Percentiles rank a stretch among this genome's conserved stretches.
These are phyloP conservation scores for Penaeus monodon DNA, from an alignment of 2,888 invertebrate genomes.

Conservation along the genomic window DNA sequence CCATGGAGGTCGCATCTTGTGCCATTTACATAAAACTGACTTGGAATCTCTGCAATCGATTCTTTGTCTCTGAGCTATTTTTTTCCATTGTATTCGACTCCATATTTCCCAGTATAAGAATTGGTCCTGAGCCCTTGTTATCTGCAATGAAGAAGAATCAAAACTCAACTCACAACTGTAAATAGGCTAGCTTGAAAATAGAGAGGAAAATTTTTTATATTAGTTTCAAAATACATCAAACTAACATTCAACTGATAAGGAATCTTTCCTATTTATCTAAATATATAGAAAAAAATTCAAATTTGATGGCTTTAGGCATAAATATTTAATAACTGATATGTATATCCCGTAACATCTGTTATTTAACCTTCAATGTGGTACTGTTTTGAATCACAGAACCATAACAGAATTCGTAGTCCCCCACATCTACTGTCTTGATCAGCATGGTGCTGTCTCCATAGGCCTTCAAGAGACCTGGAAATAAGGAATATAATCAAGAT, in stretches of 20 bases:
- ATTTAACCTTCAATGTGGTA: slow-evolving; percentile 71
- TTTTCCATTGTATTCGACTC: slow-evolving; percentile 70
- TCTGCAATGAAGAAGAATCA: slow-evolving; percentile 66
- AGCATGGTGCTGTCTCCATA: slow-evolving; percentile 69
- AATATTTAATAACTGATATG: not conserved
- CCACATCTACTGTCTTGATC: slow-evolving; percentile 71
- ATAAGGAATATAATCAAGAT: not conserved
- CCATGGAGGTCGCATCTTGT: slow-evolving; percentile 71
- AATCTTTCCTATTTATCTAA: not conserved
- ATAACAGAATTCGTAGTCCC: slow-evolving; percentile 73
- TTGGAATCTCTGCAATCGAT: slow-evolving; percentile 67
- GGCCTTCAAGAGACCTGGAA: slow-evolving; percentile 69
- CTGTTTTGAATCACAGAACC: slow-evolving; percentile 70
- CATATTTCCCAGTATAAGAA: slow-evolving; percentile 68
- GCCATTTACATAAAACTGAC: slow-evolving; percentile 71
- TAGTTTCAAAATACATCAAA: too few relatives aligned
- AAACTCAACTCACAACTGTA: too few relatives aligned
- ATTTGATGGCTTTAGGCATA: not conserved
- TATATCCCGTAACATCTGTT: too few relatives aligned
- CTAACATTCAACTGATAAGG: too few relatives aligned
- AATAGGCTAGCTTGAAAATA: too few relatives aligned
- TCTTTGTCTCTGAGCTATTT: slow-evolving; percentile 61
- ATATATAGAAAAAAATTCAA: not conserved
- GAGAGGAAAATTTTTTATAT: too few relatives aligned
- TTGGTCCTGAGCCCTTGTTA: slow-evolving; percentile 68